Conservation (phyloP, 2,113 vertebrate genomes). For the Nerophis ophidion region DNA sequence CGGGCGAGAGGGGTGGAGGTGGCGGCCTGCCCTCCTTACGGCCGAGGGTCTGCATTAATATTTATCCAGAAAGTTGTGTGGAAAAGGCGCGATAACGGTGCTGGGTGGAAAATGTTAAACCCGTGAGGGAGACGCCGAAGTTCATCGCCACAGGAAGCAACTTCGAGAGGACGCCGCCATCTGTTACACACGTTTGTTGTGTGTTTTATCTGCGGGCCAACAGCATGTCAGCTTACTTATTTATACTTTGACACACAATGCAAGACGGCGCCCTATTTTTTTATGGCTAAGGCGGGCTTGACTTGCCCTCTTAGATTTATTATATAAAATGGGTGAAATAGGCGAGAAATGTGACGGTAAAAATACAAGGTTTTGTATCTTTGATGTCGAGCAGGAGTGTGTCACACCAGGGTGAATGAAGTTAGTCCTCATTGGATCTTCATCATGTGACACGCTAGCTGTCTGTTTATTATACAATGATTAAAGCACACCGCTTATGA, state of each 20-base stretch:
- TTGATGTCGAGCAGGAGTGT: background rate
- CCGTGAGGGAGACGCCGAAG: background rate
- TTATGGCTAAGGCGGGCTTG: conserved; percentile 21
- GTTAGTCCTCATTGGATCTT: background rate
- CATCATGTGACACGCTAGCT: background rate
- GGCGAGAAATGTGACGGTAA: no score
- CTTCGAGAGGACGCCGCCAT: conserved; percentile 48
- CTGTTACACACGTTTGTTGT: conserved; percentile 40
- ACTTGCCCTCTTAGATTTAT: conserved; percentile 42
- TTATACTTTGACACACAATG: conserved; percentile 49
- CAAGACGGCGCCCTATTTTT: conserved; percentile 51
- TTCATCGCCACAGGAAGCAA: background rate
- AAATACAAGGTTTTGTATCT: no score
- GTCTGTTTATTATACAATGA: background rate
- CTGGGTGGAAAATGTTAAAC: conserved; percentile 6
- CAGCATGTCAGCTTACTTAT: conserved; percentile 68
- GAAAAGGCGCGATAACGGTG: conserved; percentile 3
- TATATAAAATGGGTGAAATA: no score
- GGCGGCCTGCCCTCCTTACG: conserved; percentile 24
- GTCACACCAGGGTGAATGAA: background rate
- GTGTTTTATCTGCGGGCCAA: conserved; percentile 60
- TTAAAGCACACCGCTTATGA: background rate
- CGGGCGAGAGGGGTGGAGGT: conserved; percentile 51
- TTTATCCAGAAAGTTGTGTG: conserved; percentile 32
- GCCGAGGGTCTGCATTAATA: conserved; percentile 58